Evolutionary conservation across 1,140 invertebrate genomes (phyloP), one percentile per base, ranked within the genome.

Genomic region (Ips typographus): DNA sequence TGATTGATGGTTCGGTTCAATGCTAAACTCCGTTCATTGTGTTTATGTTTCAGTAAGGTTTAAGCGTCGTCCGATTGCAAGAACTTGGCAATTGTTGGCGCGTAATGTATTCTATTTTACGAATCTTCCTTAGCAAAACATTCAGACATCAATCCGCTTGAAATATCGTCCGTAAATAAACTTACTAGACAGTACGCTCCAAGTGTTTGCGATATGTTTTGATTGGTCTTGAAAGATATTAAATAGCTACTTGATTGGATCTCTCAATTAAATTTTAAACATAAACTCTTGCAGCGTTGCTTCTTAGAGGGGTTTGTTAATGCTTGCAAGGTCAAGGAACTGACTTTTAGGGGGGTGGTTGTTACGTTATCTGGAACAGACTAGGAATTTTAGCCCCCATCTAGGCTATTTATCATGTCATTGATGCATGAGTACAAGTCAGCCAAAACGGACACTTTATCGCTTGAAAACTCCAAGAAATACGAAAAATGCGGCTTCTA

Each of bases 181-280:
- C 59, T 61, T 43, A 5, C 22, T 38, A 47, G 59, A 61, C 56
- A 58, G 56, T 40, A 36, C 6, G 40, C 40, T 61, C 36, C 41
- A 61, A 61, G 43, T 61, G 59, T 61, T 61, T 47, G 42, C 8
- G n/a, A 49, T 61, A 61, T 61, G 59, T 61, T 61, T 61, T 61
- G 59, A 61, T 61, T 61, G 41, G 41, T 47, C 22, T 49, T 61
- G 41, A 61, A 61, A 61, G 8, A 47, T 61, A 61, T 47, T 61
- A 47, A 61, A 61, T 49, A n/a, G 59, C 59, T 61, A 61, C 59
- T 36, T 49, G 59, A 61, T 49, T 61, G 59, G 59, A 61, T 61
- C 59, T 61, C 43, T 61, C 59, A 61, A 44, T 61, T 39, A 58
- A 8, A 53, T 47, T 22, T 22, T 22, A 22, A 22, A 22, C 22